Percentiles rank a stretch among this genome's conserved stretches.
Conservation (phyloP, 2,888 invertebrate species). For the Melipona beecheii region DNA sequence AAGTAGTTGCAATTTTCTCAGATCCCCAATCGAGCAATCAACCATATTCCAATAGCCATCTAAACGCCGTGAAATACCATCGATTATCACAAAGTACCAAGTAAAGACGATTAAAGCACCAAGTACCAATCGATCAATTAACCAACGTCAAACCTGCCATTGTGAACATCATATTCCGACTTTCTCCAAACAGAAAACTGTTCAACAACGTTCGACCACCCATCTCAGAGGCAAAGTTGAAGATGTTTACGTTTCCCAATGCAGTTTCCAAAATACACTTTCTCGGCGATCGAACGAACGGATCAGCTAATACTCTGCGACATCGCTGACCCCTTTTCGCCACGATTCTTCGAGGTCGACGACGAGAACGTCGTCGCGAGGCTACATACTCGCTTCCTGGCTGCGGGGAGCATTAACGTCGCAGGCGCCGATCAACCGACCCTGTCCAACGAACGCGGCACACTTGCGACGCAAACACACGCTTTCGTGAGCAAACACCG, state of each 20-base stretch:
- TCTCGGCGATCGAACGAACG: neutral
- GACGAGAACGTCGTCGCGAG: slow-evolving; percentile 39
- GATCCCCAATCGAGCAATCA: neutral
- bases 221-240: neutral
- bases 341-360: slow-evolving; percentile 18
- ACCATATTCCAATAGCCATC: neutral
- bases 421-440: slow-evolving; percentile 45
- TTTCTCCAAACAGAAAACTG: slow-evolving; percentile 9
- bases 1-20: neutral
- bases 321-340: slow-evolving; percentile 32
- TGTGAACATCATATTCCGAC: neutral
- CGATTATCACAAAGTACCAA: too few species aligned
- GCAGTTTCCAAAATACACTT: slow-evolving; percentile 27
- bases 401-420: slow-evolving; percentile 62
- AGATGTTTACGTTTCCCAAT: neutral
- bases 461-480: slow-evolving; percentile 53
- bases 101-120: neutral
- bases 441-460: slow-evolving; percentile 59
- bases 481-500: slow-evolving; percentile 54
- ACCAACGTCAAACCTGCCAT: slow-evolving; percentile 9
- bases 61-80: neutral
- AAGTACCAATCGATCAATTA: slow-evolving; percentile 6
- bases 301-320: slow-evolving; percentile 23
- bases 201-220: neutral
- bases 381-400: slow-evolving; percentile 58